Evolutionary conservation across 2,113 vertebrate genomes (phyloP).

Genomic region (Pandion haliaetus): DNA sequence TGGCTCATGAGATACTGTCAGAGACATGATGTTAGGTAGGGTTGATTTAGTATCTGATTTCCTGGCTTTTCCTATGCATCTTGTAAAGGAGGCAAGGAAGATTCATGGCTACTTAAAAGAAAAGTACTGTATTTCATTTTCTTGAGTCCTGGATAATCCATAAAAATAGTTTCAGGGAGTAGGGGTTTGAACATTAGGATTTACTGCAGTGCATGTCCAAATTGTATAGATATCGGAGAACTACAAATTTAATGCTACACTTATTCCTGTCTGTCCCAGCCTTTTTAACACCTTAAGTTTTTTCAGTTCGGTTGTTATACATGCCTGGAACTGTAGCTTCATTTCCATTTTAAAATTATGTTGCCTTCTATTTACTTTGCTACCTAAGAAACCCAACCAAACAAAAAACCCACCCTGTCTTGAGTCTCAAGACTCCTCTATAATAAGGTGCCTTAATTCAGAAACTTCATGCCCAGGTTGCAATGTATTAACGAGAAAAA

Average conservation of each 20-base stretch:
- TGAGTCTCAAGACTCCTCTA: background rate
- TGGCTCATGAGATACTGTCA: slow-evolving; percentile 2
- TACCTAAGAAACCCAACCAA: background rate
- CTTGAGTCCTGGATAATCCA: background rate
- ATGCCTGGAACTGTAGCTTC: background rate
- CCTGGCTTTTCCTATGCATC: background rate
- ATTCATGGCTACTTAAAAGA: background rate
- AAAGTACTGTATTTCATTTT: background rate
- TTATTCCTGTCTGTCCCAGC: background rate
- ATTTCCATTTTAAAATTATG: background rate
- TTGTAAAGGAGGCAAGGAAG: background rate
- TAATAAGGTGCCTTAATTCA: background rate
- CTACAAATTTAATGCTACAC: background rate
- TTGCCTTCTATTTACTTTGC: background rate
- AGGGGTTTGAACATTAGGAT: background rate
- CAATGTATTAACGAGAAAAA: background rate
- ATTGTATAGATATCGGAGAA: background rate
- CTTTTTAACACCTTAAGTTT: background rate
- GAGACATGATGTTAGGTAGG: background rate
- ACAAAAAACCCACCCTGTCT: background rate
- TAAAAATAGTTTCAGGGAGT: background rate
- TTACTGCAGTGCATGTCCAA: background rate
- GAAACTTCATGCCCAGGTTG: background rate
- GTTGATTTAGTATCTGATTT: background rate
- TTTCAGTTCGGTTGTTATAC: background rate